Evolutionary conservation across 2,888 invertebrate species (phyloP).

Genomic region (Dichetophora obliterata): DNA sequence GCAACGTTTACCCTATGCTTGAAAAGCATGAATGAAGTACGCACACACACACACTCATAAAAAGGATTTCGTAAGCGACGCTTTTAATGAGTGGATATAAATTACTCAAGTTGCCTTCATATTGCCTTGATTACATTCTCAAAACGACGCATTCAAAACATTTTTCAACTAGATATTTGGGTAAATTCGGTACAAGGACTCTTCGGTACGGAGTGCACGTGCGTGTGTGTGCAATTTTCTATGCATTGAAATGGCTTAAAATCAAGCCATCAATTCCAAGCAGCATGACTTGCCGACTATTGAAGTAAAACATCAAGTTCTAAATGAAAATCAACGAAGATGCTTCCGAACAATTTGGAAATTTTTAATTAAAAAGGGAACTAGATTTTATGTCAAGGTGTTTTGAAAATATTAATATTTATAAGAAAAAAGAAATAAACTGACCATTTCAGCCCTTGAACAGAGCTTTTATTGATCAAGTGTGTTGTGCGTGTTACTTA

Average conservation of each 20-base stretch:
- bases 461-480: too few species aligned
- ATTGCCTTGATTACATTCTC: conserved; percentile 20
- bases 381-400: too few species aligned
- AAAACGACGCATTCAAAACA: too few species aligned
- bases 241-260: neutral
- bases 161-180: too few species aligned
- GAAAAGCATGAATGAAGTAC: neutral
- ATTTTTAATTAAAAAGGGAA: too few species aligned
- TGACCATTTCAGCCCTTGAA: too few species aligned
- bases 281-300: neutral
- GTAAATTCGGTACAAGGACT: neutral
- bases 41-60: neutral
- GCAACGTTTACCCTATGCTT: neutral
- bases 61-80: conserved; percentile 15
- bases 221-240: neutral
- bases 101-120: conserved; percentile 27
- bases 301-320: conserved; percentile 23
- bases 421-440: too few species aligned
- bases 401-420: too few species aligned
- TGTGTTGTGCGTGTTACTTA: too few species aligned
- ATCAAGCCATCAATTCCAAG: too few species aligned
- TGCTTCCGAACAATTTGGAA: neutral
- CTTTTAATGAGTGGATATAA: conserved; percentile 31
- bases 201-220: neutral
- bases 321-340: neutral